Evolutionary conservation across 2,113 vertebrate genomes (phyloP).

Genomic region (Archocentrus centrarchus): DNA sequence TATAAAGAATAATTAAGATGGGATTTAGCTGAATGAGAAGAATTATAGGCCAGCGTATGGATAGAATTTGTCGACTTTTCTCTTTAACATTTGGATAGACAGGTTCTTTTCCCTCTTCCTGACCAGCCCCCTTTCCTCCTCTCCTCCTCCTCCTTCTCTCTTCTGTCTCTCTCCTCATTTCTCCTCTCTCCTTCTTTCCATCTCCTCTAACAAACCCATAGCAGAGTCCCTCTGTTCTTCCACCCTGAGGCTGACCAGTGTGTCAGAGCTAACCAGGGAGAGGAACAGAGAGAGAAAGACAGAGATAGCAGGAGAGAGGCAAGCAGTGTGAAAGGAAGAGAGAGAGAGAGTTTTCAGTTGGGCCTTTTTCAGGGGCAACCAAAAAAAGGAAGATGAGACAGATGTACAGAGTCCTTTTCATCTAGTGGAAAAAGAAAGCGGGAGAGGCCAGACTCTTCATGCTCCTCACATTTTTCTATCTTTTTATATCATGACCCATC

Average conservation of each 20-base stretch:
- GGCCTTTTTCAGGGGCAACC: conserved; percentile 80
- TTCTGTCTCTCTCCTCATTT: conserved; percentile 52
- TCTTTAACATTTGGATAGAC: conserved; percentile 60
- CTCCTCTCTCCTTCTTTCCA: conserved; percentile 65
- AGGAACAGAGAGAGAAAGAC: conserved; percentile 77
- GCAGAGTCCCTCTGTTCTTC: conserved; percentile 85
- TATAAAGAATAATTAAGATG: not conserved
- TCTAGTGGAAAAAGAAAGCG: conserved; percentile 76
- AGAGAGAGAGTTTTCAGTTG: conserved; percentile 66
- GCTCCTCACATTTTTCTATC: conserved; percentile 70
- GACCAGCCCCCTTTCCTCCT: conserved; percentile 34
- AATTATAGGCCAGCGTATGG: not conserved
- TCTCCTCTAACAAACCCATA: conserved; percentile 80
- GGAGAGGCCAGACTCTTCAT: conserved; percentile 74
- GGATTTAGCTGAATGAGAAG: not conserved
- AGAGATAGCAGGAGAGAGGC: conserved; percentile 70
- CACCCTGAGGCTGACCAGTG: conserved; percentile 84
- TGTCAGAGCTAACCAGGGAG: conserved; percentile 85
- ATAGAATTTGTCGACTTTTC: conserved; percentile 50
- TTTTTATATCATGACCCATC: conserved; percentile 74
- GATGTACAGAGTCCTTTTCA: conserved; percentile 81
- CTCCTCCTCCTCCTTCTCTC: conserved; percentile 32
- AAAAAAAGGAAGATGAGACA: conserved; percentile 82
- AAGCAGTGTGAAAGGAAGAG: conserved; percentile 57
- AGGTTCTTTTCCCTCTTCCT: conserved; percentile 63